phyloP scores from a whole-genome alignment of 1,140 invertebrate genomes.

The Psix sp. region DNA sequence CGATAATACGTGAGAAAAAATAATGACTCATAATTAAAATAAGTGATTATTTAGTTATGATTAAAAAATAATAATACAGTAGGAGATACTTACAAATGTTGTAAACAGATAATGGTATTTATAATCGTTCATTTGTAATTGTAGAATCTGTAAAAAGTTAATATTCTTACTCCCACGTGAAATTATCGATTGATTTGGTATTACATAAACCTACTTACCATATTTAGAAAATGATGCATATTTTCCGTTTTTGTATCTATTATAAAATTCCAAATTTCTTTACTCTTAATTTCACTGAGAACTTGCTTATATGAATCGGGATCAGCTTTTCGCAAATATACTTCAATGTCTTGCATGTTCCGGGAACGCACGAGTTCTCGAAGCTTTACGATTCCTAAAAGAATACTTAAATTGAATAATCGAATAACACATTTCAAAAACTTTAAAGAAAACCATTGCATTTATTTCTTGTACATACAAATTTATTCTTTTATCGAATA shows the following conservation, averaged over 20 bases:
- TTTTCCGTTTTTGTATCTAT: constrained; percentile 80
- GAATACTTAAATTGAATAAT: too few relatives aligned
- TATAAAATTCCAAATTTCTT: constrained; percentile 80
- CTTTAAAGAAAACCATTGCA: too few relatives aligned
- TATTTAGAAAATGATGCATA: constrained; percentile 80
- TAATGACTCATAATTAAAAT: too few relatives aligned
- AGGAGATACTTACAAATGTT: constrained; percentile 84
- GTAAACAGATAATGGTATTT: constrained; percentile 84
- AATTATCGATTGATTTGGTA: neutral
- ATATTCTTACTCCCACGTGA: constrained; percentile 12
- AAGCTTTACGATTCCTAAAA: constrained; percentile 80
- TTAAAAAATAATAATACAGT: too few relatives aligned
- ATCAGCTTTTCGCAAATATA: constrained; percentile 79
- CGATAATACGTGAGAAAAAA: too few relatives aligned
- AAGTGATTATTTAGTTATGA: too few relatives aligned
- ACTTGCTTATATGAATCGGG: constrained; percentile 79
- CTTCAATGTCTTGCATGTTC: constrained; percentile 76
- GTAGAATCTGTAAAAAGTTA: constrained; percentile 78
- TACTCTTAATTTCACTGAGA: constrained; percentile 79
- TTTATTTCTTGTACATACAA: too few relatives aligned
- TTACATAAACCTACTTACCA: constrained; percentile 74
- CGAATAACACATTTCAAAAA: too few relatives aligned
- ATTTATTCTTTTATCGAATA: too few relatives aligned
- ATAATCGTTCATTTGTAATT: constrained; percentile 84
- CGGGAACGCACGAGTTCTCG: constrained; percentile 76